Base-by-base conservation (phyloP, 2,888 invertebrate species). In the Pasiphila rectangulata region DNA sequence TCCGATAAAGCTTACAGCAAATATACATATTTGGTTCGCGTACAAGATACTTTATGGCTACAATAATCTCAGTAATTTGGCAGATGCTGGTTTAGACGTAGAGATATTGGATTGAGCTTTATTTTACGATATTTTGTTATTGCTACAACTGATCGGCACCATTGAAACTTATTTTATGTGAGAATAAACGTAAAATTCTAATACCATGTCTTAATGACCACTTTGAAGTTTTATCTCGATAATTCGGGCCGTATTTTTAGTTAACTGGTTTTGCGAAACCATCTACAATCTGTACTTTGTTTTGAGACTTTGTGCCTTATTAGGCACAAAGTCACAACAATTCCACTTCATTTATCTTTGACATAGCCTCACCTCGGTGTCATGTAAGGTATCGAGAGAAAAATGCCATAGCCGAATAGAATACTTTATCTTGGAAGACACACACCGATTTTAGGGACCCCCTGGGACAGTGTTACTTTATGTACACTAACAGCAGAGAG, bases 301-400 rank as follows among this genome's bases (percentile, higher is more conserved):
- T 12, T 27, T 16, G 21, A 32, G 41, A 27, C 40, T 49, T 40
- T 40, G 21, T 44, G 36, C 40, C 37, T 47, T 20, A 47, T 47
- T n/a, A n/a, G 25, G 42, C 32, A n/a, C n/a, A n/a, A n/a, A n/a
- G n/a, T n/a, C n/a, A n/a, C 25, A 37, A 34, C 37, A 30, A 34
- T 44, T 35, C 35, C 17, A 19, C 17, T 43, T 45, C 41, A 50
- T 50, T 41, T 45, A 41, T 50, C 41, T 41, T 34, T 29, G 37
- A 19, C 15, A 39, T 16, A 34, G 36, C 36, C 40, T 44, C 34
- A 41, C 23, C 24, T 48, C 38, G 37, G 34, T 42, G 51, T 38
- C 57, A 53, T 55, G 55, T 53, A 37, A 47, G 34, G 21, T 52
- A 54, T 42, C 52, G 13, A n/a, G 47, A 46, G 58, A 56, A 49